These are phyloP conservation scores for Macropodus opercularis DNA, from an alignment of 2,797 vertebrate species.

Conservation along the genomic window DNA sequence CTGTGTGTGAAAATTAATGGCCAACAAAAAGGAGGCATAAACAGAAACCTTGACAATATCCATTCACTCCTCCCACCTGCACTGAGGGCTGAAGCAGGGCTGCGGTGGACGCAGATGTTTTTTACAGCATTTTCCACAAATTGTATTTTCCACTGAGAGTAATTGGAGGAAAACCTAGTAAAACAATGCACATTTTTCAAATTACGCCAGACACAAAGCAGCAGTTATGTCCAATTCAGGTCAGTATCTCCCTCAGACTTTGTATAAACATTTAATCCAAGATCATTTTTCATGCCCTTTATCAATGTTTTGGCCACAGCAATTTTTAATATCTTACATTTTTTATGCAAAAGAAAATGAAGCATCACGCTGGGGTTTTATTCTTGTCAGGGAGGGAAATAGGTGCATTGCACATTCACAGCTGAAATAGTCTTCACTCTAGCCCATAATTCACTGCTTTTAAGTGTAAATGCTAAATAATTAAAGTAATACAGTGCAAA, in stretches of 20 bases:
- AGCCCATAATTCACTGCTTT: slow-evolving; percentile 1
- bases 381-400: not conserved
- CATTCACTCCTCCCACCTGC: slow-evolving; percentile 24
- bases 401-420: not conserved
- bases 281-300: not conserved
- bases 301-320: not conserved
- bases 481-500: not conserved
- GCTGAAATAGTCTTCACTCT: not conserved
- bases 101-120: slow-evolving; percentile 27
- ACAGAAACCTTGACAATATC: slow-evolving; percentile 15
- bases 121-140: slow-evolving; percentile 53
- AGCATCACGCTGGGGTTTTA: slow-evolving; percentile 5
- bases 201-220: slow-evolving; percentile 14
- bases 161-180: slow-evolving; percentile 11
- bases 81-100: slow-evolving; percentile 5
- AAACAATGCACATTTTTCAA: slow-evolving; percentile 3
- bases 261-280: not conserved
- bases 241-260: slow-evolving; percentile 6
- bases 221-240: slow-evolving; percentile 14
- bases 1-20: slow-evolving; percentile 17
- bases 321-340: slow-evolving; percentile 1
- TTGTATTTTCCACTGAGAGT: slow-evolving; percentile 27
- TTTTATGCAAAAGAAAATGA: slow-evolving; percentile 4
- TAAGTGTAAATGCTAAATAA: not conserved
- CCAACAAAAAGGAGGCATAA: slow-evolving; percentile 17